Percentiles rank a stretch among this genome's conserved stretches.
Conservation (phyloP, 2,113 vertebrate species). For the Eudyptes chrysolophus region DNA sequence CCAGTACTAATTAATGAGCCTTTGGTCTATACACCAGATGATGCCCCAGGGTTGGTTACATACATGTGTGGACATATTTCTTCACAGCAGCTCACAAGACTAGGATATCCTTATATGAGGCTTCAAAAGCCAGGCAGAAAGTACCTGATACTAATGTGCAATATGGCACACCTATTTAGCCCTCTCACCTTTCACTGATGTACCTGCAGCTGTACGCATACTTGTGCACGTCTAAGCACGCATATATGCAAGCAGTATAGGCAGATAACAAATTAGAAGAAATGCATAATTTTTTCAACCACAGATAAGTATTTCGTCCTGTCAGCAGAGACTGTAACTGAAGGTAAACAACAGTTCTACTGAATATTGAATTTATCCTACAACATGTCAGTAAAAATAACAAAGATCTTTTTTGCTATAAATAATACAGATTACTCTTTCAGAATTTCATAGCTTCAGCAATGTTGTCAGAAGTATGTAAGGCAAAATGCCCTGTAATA, state of each 20-base stretch:
- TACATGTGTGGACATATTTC: not conserved
- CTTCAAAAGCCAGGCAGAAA: not conserved
- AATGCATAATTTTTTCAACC: not conserved
- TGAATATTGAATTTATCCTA: slow-evolving; percentile 40
- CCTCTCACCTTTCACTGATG: not conserved
- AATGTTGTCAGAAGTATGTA: not conserved
- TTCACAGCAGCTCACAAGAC: not conserved
- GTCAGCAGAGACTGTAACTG: not conserved
- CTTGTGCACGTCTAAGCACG: not conserved
- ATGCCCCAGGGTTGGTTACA: rapidly evolving
- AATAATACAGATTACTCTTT: slow-evolving; percentile 46
- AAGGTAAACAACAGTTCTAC: slow-evolving; percentile 47
- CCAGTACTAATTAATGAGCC: not conserved
- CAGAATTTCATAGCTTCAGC: slow-evolving; percentile 20
- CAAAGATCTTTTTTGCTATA: slow-evolving; percentile 14
- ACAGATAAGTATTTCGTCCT: not conserved
- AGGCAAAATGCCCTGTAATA: not conserved
- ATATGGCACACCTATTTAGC: not conserved
- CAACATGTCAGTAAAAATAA: slow-evolving; percentile 3
- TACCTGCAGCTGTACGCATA: not conserved
- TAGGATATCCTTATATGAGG: not conserved
- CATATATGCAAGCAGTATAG: not conserved
- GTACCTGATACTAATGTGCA: no score
- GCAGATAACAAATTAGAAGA: not conserved
- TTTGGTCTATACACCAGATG: not conserved